A percentile compares a stretch with the other conserved stretches of the same genome.
Evolutionary conservation across 2,888 invertebrate genomes (phyloP).

Genomic region (Ornithoptera alexandrae): DNA sequence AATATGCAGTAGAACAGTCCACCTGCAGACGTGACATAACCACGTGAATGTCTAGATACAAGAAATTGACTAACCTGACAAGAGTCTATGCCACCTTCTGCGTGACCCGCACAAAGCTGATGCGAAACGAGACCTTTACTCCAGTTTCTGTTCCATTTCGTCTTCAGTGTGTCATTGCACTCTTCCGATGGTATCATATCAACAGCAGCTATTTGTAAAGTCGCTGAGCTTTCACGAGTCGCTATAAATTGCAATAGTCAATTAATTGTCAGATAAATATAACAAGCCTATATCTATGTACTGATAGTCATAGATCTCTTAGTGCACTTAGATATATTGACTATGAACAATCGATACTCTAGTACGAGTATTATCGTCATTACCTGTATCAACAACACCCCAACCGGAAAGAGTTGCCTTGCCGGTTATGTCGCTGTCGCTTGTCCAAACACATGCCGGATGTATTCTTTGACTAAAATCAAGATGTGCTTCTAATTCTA

Average conservation of each 20-base stretch:
- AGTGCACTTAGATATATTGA: too few relatives aligned
- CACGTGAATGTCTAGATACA: not conserved
- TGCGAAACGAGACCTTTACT: conserved; percentile 44
- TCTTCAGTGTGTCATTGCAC: conserved; percentile 42
- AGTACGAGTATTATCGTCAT: not conserved
- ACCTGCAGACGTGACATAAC: too few relatives aligned
- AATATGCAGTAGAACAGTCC: too few relatives aligned
- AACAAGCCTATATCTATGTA: too few relatives aligned
- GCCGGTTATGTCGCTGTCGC: conserved; percentile 14
- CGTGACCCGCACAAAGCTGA: conserved; percentile 56
- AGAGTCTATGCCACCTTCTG: conserved; percentile 54
- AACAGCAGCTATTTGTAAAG: conserved; percentile 48
- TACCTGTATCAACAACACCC: conserved; percentile 51
- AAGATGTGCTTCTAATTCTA: conserved; percentile 30
- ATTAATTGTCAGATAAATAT: too few relatives aligned
- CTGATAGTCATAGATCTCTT: too few relatives aligned
- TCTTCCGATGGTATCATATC: conserved; percentile 43
- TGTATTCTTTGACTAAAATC: conserved; percentile 25
- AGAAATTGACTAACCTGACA: conserved; percentile 48
- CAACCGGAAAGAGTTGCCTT: conserved; percentile 39
- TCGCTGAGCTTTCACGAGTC: conserved; percentile 40
- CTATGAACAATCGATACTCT: too few relatives aligned
- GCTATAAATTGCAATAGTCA: conserved; percentile 33
- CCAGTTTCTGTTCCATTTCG: conserved; percentile 49
- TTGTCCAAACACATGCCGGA: conserved; percentile 33